A percentile compares a stretch with the other conserved stretches of the same genome.
Conservation (phyloP, 1,140 invertebrate species). For the Drosophila lowei region DNA sequence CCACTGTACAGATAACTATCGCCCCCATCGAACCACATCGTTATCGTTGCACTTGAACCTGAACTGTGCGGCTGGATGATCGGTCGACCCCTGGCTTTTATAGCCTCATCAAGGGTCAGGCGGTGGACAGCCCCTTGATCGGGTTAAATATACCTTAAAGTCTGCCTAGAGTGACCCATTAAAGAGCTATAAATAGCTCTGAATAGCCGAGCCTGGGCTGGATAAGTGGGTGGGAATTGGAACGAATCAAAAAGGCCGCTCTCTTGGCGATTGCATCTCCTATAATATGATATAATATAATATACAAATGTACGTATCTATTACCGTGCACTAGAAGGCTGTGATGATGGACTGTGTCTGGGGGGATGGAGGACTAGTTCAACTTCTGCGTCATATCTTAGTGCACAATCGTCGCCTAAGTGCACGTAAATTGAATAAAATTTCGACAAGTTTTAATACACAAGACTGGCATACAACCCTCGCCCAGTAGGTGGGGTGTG, state of each 20-base stretch:
- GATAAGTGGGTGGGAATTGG: constrained; percentile 5
- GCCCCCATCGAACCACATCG: constrained; percentile 3
- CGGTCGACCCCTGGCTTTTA: constrained; percentile 38
- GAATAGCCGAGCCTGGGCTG: background rate
- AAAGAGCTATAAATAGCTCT: constrained; percentile 53
- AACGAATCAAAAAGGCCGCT: too few species aligned
- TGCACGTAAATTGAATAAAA: constrained; percentile 80
- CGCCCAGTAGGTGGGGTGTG: constrained; percentile 17
- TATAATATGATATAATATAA: too few species aligned
- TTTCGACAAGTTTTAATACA: constrained; percentile 74
- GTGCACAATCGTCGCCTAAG: constrained; percentile 79
- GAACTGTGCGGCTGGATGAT: constrained; percentile 3
- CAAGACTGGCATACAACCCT: constrained; percentile 19
- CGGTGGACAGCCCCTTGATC: constrained; percentile 37
- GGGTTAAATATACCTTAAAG: constrained; percentile 61
- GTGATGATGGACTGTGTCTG: background rate
- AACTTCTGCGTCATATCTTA: constrained; percentile 73
- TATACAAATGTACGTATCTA: constrained; percentile 8
- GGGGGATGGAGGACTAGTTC: constrained; percentile 1
- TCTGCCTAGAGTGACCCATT: constrained; percentile 10
- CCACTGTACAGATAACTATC: constrained; percentile 60
- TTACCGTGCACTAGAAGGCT: constrained; percentile 7
- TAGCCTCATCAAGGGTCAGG: constrained; percentile 38
- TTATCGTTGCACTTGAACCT: constrained; percentile 30
- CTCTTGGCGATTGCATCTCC: too few species aligned